Percentiles rank a stretch among this genome's conserved stretches.
phyloP scores from a whole-genome alignment of 2,113 vertebrate species.

The Scartelaos histophorus region DNA sequence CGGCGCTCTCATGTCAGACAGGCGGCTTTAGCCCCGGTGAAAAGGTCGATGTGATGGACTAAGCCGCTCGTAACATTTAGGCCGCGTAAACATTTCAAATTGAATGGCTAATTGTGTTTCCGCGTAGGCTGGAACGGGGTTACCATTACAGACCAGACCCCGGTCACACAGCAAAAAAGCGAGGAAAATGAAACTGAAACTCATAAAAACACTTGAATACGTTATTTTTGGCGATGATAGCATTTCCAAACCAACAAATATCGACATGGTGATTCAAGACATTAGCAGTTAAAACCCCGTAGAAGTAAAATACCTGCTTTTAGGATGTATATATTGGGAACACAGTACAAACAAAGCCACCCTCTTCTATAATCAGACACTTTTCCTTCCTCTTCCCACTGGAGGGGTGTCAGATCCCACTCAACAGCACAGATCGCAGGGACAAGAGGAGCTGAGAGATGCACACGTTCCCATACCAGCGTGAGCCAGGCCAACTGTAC shows the following conservation, averaged over 20 bases:
- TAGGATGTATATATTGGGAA: no score
- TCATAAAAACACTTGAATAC: no score
- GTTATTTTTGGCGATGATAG: no score
- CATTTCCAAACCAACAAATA: no score
- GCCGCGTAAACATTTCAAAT: slow-evolving; percentile 14
- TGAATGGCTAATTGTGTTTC: slow-evolving; percentile 16
- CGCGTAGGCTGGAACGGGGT: not conserved
- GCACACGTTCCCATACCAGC: no score
- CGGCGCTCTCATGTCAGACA: not conserved
- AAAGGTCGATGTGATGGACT: not conserved
- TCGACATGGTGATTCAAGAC: no score
- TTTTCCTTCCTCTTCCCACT: not conserved
- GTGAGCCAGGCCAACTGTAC: slow-evolving; percentile 7
- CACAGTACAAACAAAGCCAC: no score
- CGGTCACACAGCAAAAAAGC: no score
- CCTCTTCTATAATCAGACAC: no score
- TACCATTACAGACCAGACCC: slow-evolving; percentile 30
- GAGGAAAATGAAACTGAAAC: no score
- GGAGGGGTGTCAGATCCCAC: slow-evolving; percentile 33
- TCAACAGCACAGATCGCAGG: slow-evolving; percentile 25
- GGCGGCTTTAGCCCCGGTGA: not conserved
- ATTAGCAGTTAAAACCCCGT: no score
- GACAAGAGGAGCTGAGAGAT: slow-evolving; percentile 22
- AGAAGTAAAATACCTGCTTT: no score
- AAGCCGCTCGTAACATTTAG: not conserved